Conservation (phyloP, 2,797 vertebrate genomes). For the Enteromius afrohamiltoni region DNA sequence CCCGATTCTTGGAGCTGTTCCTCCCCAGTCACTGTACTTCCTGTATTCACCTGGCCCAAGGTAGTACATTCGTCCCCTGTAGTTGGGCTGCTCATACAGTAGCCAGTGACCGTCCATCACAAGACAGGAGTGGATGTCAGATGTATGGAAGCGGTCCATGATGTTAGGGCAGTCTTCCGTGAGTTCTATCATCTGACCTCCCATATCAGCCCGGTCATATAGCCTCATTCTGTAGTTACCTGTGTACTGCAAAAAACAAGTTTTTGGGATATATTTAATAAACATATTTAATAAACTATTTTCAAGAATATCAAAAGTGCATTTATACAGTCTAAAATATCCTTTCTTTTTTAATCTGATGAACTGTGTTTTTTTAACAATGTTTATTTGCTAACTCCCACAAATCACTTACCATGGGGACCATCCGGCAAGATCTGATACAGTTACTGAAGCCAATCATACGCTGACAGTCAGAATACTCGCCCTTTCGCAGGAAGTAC, state of each 20-base stretch:
- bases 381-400: not conserved
- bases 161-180: constrained; percentile 74
- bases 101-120: constrained; percentile 72
- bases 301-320: not conserved
- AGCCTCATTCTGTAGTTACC: constrained; percentile 65
- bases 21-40: constrained; percentile 74
- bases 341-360: not conserved
- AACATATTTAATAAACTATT: not conserved
- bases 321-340: not conserved
- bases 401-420: constrained; percentile 43
- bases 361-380: not conserved
- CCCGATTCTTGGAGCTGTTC: constrained; percentile 68
- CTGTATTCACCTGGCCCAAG: constrained; percentile 70
- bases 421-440: constrained; percentile 50
- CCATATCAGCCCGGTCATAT: constrained; percentile 73
- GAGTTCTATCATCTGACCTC: constrained; percentile 75
- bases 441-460: constrained; percentile 65
- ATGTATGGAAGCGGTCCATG: constrained; percentile 70
- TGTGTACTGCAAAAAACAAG: constrained; percentile 36
- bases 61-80: constrained; percentile 71
- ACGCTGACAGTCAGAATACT: constrained; percentile 69
- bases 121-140: constrained; percentile 74
- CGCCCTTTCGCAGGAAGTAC: constrained; percentile 71
- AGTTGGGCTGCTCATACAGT: constrained; percentile 71
- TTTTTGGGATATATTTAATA: not conserved